These are phyloP conservation scores for Anthopleura xanthogrammica DNA, from an alignment of 92 coral and sea anemone genomes.

Conservation along the genomic window DNA sequence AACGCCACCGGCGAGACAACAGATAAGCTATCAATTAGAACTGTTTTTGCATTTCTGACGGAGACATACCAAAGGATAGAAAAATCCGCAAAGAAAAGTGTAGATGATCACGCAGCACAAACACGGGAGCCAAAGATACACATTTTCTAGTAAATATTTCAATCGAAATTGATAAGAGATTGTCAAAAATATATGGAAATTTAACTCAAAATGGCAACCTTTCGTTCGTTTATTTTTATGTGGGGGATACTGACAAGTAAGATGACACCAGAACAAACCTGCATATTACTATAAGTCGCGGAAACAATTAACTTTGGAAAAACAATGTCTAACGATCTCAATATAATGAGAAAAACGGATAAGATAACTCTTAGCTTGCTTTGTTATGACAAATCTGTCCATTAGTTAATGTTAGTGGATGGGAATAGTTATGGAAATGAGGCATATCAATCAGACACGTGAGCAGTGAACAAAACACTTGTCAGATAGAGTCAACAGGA, in stretches of 20 bases:
- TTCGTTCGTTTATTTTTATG: background rate
- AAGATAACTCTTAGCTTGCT: background rate
- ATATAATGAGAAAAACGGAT: background rate
- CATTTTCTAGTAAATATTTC: background rate
- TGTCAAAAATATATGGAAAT: background rate
- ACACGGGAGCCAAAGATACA: background rate
- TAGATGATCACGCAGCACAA: background rate
- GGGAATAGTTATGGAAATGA: background rate
- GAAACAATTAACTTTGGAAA: slow-evolving; percentile 2
- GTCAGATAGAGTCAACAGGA: background rate
- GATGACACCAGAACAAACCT: background rate
- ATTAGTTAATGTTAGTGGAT: background rate
- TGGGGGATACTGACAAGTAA: background rate
- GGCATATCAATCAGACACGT: background rate
- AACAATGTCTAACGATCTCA: background rate
- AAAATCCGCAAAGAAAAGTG: background rate
- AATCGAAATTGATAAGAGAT: background rate
- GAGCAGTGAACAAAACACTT: background rate
- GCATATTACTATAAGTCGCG: background rate
- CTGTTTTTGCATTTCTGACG: background rate
- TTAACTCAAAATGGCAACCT: background rate
- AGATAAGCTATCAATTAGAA: background rate
- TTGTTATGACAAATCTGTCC: slow-evolving; percentile 4
- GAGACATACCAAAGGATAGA: background rate
- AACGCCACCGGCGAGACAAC: background rate